phyloP scores from a whole-genome alignment of 2,113 vertebrate genomes.

The Cochlearius cochlearius region DNA sequence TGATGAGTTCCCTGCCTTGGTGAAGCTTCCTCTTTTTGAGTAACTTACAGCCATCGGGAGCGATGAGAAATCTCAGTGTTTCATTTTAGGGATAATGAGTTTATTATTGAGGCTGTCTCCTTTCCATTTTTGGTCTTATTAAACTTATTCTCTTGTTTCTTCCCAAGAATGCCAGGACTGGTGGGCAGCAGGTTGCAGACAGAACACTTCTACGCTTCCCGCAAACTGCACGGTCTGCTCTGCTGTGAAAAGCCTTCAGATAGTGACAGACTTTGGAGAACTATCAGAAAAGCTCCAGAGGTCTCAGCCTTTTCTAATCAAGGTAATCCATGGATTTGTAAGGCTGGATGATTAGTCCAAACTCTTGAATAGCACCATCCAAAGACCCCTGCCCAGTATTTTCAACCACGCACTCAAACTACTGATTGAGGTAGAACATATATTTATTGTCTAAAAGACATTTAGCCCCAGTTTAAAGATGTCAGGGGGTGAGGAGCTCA shows the following conservation, averaged over 20 bases:
- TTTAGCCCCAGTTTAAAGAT: background rate
- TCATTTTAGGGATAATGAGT: background rate
- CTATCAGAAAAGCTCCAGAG: slow-evolving; percentile 59
- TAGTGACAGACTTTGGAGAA: slow-evolving; percentile 49
- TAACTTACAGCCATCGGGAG: background rate
- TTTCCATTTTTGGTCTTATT: background rate
- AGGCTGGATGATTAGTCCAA: background rate
- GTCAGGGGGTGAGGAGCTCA: background rate
- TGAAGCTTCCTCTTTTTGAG: background rate
- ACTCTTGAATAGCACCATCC: background rate
- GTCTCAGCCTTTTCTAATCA: slow-evolving; percentile 73
- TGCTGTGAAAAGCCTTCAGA: slow-evolving; percentile 56
- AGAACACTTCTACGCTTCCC: slow-evolving; percentile 55
- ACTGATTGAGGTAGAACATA: background rate
- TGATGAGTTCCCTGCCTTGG: background rate
- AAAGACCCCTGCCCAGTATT: background rate
- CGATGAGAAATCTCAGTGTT: background rate
- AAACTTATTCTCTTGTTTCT: background rate
- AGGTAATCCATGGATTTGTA: slow-evolving; percentile 58
- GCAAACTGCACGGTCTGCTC: slow-evolving; percentile 73
- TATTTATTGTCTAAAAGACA: background rate
- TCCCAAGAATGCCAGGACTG: slow-evolving; percentile 71
- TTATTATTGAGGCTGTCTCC: background rate
- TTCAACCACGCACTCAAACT: background rate
- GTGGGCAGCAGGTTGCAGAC: slow-evolving; percentile 66